A percentile compares a stretch with the other conserved stretches of the same genome.
Evolutionary conservation across 2,888 invertebrate species (phyloP).

Genomic region (Ctenicera cuprea): DNA sequence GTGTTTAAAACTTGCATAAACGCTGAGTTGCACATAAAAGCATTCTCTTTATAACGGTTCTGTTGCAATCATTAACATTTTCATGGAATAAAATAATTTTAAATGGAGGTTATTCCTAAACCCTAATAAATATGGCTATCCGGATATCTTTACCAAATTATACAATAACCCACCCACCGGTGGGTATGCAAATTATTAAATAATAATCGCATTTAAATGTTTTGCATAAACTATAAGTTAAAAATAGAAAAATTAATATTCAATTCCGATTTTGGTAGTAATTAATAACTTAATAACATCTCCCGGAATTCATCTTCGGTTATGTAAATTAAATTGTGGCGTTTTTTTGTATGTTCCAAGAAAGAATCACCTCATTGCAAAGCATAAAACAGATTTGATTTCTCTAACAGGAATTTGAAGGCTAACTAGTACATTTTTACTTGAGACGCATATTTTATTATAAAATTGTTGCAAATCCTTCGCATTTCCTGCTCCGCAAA

Average conservation of each 20-base stretch:
- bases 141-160: conserved; percentile 1
- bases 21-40: conserved; percentile 17
- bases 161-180: conserved; percentile 26
- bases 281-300: background rate
- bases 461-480: conserved; percentile 39
- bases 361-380: background rate
- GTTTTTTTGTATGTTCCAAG: background rate
- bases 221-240: conserved; percentile 5
- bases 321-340: background rate
- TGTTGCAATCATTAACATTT: conserved; percentile 25
- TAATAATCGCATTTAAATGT: conserved; percentile 6
- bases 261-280: background rate
- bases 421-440: conserved; percentile 36
- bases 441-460: conserved; percentile 32
- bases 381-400: conserved; percentile 4
- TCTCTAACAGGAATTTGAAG: conserved; percentile 33
- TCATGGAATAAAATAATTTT: conserved; percentile 11
- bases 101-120: conserved; percentile 13
- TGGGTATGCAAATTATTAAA: conserved; percentile 23
- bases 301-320: background rate
- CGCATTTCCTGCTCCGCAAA: conserved; percentile 37
- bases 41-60: conserved; percentile 27
- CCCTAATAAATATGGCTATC: background rate
- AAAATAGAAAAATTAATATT: conserved; percentile 12
- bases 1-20: conserved; percentile 29